phyloP scores from a whole-genome alignment of 2,113 vertebrate species.

The Sardina pilchardus region DNA sequence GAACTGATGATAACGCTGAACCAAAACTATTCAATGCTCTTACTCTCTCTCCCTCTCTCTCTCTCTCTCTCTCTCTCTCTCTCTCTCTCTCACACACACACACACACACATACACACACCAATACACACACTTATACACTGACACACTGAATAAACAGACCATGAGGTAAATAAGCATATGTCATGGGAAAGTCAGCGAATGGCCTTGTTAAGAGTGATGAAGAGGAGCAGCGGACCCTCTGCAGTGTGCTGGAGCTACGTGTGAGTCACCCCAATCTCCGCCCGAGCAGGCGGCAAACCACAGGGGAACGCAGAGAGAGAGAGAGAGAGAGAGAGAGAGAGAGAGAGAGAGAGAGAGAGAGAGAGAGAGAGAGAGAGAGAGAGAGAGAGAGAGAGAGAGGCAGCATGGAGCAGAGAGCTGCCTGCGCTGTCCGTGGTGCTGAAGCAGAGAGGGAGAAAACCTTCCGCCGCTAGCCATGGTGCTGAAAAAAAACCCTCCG shows the following conservation, averaged over 20 bases:
- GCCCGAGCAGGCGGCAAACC: neutral
- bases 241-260: conserved; percentile 29
- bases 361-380: neutral
- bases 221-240: conserved; percentile 49
- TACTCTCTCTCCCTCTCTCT: neutral
- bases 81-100: neutral
- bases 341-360: neutral
- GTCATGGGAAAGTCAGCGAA: conserved; percentile 23
- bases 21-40: neutral
- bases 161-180: conserved; percentile 17
- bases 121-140: too few species aligned
- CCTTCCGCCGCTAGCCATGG: neutral
- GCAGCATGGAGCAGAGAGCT: neutral
- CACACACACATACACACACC: neutral
- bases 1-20: neutral
- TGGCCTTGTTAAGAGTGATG: conserved; percentile 58
- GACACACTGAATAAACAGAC: conserved; percentile 10
- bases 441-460: conserved; percentile 10
- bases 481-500: neutral
- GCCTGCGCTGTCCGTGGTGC: conserved; percentile 36
- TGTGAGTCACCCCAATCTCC: conserved; percentile 4
- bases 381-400: neutral
- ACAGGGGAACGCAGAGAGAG: neutral
- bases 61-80: neutral
- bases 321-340: neutral